These are phyloP conservation scores for Drosophila willistoni DNA, from an alignment of 1,140 invertebrate genomes.

Conservation along the genomic window DNA sequence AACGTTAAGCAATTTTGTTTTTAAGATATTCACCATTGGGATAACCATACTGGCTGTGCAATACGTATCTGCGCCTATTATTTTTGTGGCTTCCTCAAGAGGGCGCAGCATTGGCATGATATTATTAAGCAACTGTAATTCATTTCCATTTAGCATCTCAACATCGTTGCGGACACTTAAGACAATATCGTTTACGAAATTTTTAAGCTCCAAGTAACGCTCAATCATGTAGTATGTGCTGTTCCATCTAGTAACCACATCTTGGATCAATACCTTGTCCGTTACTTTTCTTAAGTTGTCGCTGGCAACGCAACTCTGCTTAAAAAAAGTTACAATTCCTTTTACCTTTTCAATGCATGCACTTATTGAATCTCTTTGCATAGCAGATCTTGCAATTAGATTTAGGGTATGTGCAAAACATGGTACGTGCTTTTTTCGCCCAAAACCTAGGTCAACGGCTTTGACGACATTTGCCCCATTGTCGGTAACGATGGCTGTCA, in stretches of 20 bases:
- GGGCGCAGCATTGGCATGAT: background rate
- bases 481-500: too few relatives aligned
- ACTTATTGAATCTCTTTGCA: conserved; percentile 11
- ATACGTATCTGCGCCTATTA: too few relatives aligned
- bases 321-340: too few relatives aligned
- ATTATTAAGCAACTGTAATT: conserved; percentile 4
- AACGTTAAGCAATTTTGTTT: too few relatives aligned
- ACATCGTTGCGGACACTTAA: conserved; percentile 13
- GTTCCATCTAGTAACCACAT: conserved; percentile 6
- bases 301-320: conserved; percentile 1
- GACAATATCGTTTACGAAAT: conserved; percentile 2
- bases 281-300: conserved; percentile 12
- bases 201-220: conserved; percentile 14
- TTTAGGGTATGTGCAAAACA: conserved; percentile 13
- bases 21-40: too few relatives aligned
- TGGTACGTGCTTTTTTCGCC: conserved; percentile 5
- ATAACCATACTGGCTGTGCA: too few relatives aligned
- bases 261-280: conserved; percentile 12
- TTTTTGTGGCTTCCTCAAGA: background rate
- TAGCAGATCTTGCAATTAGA: conserved; percentile 4
- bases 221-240: conserved; percentile 15
- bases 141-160: conserved; percentile 3
- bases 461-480: too few relatives aligned
- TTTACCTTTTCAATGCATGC: background rate
- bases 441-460: too few relatives aligned